Evolutionary conservation across 1,140 invertebrate genomes (phyloP).

Genomic region (Oedothorax gibbosus): DNA sequence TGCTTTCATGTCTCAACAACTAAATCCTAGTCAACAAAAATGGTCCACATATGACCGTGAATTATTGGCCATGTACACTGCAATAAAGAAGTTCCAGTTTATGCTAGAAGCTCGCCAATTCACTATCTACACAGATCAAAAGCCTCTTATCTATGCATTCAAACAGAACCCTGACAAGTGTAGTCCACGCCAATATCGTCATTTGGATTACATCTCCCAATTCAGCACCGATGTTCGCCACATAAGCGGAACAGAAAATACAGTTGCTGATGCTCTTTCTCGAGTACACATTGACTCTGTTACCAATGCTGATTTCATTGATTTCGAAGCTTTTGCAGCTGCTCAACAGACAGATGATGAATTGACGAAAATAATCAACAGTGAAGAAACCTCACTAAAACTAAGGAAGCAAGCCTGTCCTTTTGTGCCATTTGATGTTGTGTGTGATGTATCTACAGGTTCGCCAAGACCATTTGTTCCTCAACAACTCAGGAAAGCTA

Average conservation of each 20-base stretch:
- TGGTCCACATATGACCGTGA: conserved; percentile 62
- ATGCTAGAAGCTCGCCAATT: conserved; percentile 65
- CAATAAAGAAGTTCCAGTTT: conserved; percentile 64
- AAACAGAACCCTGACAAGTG: conserved; percentile 51
- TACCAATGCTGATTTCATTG: not conserved
- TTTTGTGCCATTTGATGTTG: not conserved
- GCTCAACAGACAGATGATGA: conserved; percentile 19
- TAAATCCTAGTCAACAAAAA: conserved; percentile 45
- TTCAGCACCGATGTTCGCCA: conserved; percentile 67
- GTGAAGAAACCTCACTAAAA: no score
- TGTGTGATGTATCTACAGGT: not conserved
- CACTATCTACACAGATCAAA: conserved; percentile 64
- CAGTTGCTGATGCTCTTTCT: conserved; percentile 42
- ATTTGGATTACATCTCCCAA: conserved; percentile 68
- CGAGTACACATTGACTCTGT: not conserved
- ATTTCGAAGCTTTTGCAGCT: conserved; percentile 18
- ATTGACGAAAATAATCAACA: not conserved
- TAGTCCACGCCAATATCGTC: conserved; percentile 61
- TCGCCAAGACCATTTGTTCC: not conserved
- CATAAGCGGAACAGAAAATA: conserved; percentile 67
- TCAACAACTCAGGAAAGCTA: no score
- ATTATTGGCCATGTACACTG: conserved; percentile 63
- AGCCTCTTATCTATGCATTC: conserved; percentile 64
- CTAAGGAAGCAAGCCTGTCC: no score
- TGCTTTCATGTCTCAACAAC: conserved; percentile 48